Conservation (phyloP, 2,113 vertebrate species). For the Mormyrus lacerda region DNA sequence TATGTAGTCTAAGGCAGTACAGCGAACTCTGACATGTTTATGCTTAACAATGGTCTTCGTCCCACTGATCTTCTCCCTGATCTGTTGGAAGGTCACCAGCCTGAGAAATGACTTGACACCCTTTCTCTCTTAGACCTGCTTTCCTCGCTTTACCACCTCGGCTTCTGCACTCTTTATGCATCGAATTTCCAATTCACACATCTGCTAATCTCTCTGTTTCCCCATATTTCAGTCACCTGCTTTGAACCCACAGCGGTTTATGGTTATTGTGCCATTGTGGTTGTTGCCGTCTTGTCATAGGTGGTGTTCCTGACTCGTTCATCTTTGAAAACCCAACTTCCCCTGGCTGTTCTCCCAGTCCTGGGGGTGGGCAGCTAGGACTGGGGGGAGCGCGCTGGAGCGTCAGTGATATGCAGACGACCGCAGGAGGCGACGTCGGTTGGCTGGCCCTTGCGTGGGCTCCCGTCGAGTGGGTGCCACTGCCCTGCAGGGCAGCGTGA, state of each 20-base stretch:
- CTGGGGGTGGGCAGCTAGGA: not conserved
- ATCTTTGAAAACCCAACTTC: not conserved
- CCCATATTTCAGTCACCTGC: not conserved
- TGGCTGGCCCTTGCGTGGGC: not conserved
- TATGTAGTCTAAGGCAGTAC: constrained; percentile 18
- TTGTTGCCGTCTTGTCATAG: constrained; percentile 35
- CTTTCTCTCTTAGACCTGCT: not conserved
- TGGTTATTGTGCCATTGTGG: not conserved
- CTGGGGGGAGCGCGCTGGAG: not conserved
- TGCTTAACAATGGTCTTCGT: not conserved
- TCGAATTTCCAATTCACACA: not conserved
- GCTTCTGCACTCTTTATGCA: not conserved
- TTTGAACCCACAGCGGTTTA: not conserved
- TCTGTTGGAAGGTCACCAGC: not conserved
- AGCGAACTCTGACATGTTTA: not conserved
- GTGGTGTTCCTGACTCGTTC: not conserved
- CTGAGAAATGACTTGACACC: not conserved
- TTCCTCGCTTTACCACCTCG: not conserved
- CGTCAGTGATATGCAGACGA: not conserved
- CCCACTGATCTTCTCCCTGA: not conserved
- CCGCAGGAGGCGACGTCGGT: not conserved
- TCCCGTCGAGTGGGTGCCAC: not conserved
- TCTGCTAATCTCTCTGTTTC: not conserved
- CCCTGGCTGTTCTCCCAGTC: constrained; percentile 35
- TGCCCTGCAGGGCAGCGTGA: not conserved